Evolutionary conservation across 2,888 invertebrate species (phyloP).

Genomic region (Lasioglossum vierecki): DNA sequence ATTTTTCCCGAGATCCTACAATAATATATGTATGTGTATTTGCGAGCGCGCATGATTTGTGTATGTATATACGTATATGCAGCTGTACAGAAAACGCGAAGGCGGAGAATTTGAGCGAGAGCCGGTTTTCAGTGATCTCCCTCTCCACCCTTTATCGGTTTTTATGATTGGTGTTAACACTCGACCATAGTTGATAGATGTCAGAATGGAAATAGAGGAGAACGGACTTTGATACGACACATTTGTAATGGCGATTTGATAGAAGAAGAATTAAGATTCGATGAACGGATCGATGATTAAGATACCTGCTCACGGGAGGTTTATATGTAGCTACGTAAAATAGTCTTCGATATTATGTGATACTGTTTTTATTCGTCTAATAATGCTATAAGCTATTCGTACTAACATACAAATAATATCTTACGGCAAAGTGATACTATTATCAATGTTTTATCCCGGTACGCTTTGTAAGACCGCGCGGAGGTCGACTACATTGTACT

Average conservation of each 20-base stretch:
- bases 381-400: conserved; percentile 21
- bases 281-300: conserved; percentile 22
- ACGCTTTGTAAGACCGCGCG: conserved; percentile 24
- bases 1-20: too few species aligned
- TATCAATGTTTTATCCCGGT: conserved; percentile 26
- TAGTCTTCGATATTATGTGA: conserved; percentile 41
- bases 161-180: conserved; percentile 17
- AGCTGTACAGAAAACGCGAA: conserved; percentile 49
- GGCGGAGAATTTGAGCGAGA: conserved; percentile 43
- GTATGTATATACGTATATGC: conserved; percentile 24
- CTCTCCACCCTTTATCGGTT: conserved; percentile 19
- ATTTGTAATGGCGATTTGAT: conserved; percentile 43
- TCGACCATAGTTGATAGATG: conserved; percentile 3
- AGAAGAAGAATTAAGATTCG: conserved; percentile 36
- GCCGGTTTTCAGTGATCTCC: conserved; percentile 36
- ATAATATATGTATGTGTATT: not conserved
- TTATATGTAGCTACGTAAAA: conserved; percentile 36
- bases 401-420: conserved; percentile 12
- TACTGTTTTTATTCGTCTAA: conserved; percentile 40
- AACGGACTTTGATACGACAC: conserved; percentile 53
- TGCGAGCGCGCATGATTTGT: not conserved
- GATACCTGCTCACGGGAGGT: conserved; percentile 32
- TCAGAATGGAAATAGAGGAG: conserved; percentile 28
- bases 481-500: not conserved
- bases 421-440: conserved; percentile 16